Evolutionary conservation across 2,797 vertebrate species (phyloP).

Genomic region (Chromis chromis): DNA sequence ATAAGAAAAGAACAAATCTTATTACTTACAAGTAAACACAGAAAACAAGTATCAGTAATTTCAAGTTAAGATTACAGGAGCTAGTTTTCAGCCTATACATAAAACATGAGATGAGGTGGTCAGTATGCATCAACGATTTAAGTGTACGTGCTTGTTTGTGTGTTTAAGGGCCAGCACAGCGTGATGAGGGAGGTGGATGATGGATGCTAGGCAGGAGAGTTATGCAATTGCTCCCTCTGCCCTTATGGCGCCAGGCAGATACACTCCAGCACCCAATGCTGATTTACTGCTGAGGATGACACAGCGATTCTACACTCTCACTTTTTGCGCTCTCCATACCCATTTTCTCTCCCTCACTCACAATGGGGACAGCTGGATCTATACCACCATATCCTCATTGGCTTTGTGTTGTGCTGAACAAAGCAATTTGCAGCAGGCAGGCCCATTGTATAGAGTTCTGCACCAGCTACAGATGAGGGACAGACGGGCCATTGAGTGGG

Average conservation of each 20-base stretch:
- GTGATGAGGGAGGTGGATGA: slow-evolving; percentile 63
- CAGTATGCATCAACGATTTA: slow-evolving; percentile 37
- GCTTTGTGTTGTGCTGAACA: slow-evolving; percentile 84
- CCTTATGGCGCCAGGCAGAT: slow-evolving; percentile 77
- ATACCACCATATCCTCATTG: slow-evolving; percentile 77
- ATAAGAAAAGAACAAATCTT: slow-evolving; percentile 3
- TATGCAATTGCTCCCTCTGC: slow-evolving; percentile 80
- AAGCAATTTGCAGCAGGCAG: slow-evolving; percentile 79
- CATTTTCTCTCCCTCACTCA: slow-evolving; percentile 71
- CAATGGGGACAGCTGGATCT: slow-evolving; percentile 80
- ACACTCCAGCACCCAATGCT: slow-evolving; percentile 75
- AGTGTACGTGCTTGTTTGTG: slow-evolving; percentile 26
- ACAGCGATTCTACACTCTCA: slow-evolving; percentile 81
- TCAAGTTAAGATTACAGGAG: slow-evolving; percentile 18
- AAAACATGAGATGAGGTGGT: slow-evolving; percentile 35
- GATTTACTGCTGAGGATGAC: slow-evolving; percentile 86
- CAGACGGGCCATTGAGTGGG: slow-evolving; percentile 62
- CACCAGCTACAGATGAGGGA: slow-evolving; percentile 76
- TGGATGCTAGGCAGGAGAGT: slow-evolving; percentile 75
- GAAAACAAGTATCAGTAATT: slow-evolving; percentile 6
- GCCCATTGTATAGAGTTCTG: slow-evolving; percentile 78
- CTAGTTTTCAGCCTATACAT: slow-evolving; percentile 30
- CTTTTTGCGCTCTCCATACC: slow-evolving; percentile 67
- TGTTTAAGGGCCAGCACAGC: slow-evolving; percentile 43
- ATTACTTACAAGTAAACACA: not conserved